Evolutionary conservation across 2,797 vertebrate species (phyloP).

Genomic region (Pseudopleuronectes americanus): DNA sequence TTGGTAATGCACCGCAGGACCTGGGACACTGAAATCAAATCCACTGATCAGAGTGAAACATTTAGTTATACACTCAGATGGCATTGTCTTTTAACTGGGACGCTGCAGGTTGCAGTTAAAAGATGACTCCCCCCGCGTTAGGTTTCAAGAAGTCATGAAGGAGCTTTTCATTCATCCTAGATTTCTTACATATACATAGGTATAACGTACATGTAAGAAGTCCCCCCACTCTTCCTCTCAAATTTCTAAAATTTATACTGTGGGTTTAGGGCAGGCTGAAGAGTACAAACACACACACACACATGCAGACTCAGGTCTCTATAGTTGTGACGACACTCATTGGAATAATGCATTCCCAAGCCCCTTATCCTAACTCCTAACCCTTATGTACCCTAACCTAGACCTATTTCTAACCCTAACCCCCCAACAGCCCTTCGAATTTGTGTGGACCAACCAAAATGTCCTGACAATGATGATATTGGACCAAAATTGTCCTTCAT

Average conservation of each 20-base stretch:
- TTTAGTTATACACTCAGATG: constrained; percentile 29
- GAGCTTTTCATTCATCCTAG: constrained; percentile 16
- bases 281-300: background rate
- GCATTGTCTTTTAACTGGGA: constrained; percentile 22
- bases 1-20: constrained; percentile 38
- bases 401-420: too few relatives aligned
- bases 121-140: constrained; percentile 2
- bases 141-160: constrained; percentile 14
- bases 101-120: background rate
- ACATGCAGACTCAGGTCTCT: background rate
- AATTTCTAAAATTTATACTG: background rate
- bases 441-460: too few relatives aligned
- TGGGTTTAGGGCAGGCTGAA: too few relatives aligned
- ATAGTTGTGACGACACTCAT: background rate
- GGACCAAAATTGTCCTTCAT: too few relatives aligned
- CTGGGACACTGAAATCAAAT: constrained; percentile 46
- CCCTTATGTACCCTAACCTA: too few relatives aligned
- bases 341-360: too few relatives aligned
- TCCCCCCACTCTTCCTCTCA: background rate
- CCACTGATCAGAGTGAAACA: constrained; percentile 51
- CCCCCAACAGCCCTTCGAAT: too few relatives aligned
- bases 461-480: too few relatives aligned
- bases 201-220: too few relatives aligned
- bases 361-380: too few relatives aligned
- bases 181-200: background rate